phyloP scores from a whole-genome alignment of 1,140 invertebrate species.

The Heliconius nattereri region DNA sequence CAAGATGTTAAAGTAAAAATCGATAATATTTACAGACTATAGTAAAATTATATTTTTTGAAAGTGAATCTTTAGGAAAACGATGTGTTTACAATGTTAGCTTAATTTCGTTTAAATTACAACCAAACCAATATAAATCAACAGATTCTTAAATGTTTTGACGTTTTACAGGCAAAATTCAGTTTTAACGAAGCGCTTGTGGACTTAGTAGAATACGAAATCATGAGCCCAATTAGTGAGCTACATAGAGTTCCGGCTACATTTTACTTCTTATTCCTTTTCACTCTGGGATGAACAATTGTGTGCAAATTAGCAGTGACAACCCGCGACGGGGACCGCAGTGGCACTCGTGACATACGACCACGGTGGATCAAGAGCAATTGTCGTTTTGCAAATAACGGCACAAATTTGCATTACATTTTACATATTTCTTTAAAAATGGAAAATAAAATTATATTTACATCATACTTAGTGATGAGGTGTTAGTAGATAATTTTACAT shows the following conservation, averaged over 20 bases:
- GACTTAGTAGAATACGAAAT: constrained; percentile 37
- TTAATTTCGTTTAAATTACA: neutral
- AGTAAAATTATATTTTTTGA: too few species aligned
- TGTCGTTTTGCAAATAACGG: neutral
- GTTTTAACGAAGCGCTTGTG: constrained; percentile 37
- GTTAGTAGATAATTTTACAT: too few species aligned
- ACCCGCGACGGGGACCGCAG: constrained; percentile 58
- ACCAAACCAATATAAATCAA: constrained; percentile 8
- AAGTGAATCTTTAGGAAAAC: too few species aligned
- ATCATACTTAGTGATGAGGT: neutral
- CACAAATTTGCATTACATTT: neutral
- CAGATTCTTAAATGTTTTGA: neutral
- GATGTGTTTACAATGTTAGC: too few species aligned
- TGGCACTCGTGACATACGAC: constrained; percentile 47
- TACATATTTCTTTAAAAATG: neutral
- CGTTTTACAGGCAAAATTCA: neutral
- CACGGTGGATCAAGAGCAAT: neutral
- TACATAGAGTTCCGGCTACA: constrained; percentile 60
- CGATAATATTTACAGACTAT: too few species aligned
- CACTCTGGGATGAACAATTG: constrained; percentile 73
- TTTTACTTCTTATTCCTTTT: constrained; percentile 70
- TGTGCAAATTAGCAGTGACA: constrained; percentile 76
- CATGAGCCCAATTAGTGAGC: constrained; percentile 63
- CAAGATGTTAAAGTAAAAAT: too few species aligned
- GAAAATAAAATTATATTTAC: neutral